Evolutionary conservation across 2,797 vertebrate genomes (phyloP).

Genomic region (Molossus molossus): DNA sequence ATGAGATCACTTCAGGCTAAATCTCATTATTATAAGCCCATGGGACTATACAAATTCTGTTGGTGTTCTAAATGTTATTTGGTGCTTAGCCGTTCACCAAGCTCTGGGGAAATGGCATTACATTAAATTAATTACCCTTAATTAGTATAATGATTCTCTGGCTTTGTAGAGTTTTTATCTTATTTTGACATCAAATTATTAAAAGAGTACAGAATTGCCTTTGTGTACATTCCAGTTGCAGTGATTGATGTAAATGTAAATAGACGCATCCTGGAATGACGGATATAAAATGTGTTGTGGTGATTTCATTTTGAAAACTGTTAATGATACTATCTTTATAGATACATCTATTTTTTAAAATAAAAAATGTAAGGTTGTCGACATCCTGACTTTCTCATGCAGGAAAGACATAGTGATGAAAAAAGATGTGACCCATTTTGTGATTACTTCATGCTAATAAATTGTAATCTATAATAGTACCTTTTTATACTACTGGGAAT

Average conservation of each 20-base stretch:
- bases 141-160: conserved; percentile 65
- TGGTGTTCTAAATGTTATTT: conserved; percentile 54
- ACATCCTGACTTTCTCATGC: neutral
- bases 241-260: neutral
- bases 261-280: neutral
- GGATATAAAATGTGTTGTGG: neutral
- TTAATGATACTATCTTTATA: neutral
- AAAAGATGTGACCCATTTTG: neutral
- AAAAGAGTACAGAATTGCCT: conserved; percentile 11
- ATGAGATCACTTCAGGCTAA: conserved; percentile 54
- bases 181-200: conserved; percentile 62
- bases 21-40: conserved; percentile 4
- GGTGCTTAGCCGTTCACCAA: conserved; percentile 13
- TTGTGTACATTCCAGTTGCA: neutral
- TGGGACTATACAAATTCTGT: conserved; percentile 3
- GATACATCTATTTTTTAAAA: neutral
- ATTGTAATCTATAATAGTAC: neutral
- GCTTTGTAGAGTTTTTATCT: conserved; percentile 36
- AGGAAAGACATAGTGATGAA: neutral
- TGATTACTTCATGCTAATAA: neutral
- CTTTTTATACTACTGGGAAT: neutral
- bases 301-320: conserved; percentile 37
- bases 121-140: conserved; percentile 73
- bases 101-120: conserved; percentile 40
- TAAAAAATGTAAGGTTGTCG: neutral